These are phyloP conservation scores for Leptodactylus fuscus DNA, from an alignment of 2,113 vertebrate genomes.

Conservation along the genomic window DNA sequence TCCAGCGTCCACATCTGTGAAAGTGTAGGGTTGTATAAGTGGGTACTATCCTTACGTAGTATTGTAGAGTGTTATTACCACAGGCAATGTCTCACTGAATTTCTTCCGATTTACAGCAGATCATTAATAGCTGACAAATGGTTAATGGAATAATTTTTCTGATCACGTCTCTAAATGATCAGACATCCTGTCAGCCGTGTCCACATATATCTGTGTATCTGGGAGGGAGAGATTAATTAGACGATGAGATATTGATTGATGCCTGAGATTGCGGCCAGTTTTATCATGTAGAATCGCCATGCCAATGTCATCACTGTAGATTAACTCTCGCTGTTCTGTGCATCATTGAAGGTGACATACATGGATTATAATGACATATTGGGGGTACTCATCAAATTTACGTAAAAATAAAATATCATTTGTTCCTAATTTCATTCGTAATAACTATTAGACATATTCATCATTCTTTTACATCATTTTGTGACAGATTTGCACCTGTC, in stretches of 20 bases:
- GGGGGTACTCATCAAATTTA: too few relatives aligned
- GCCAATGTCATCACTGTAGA: background rate
- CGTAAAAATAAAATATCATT: too few relatives aligned
- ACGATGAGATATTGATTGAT: background rate
- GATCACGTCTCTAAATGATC: slow-evolving; percentile 1
- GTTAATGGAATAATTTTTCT: slow-evolving; percentile 15
- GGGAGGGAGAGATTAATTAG: slow-evolving; percentile 12
- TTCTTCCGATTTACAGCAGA: background rate
- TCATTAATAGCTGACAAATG: background rate
- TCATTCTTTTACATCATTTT: too few relatives aligned
- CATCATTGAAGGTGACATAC: background rate
- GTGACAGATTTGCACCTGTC: too few relatives aligned
- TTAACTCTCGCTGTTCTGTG: background rate
- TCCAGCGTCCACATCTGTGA: background rate
- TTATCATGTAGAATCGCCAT: background rate
- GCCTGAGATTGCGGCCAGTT: background rate
- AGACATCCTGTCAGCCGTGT: background rate
- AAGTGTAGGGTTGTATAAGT: too few relatives aligned
- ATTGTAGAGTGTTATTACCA: background rate
- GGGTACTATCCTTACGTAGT: too few relatives aligned
- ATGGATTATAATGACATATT: too few relatives aligned
- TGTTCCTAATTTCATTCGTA: too few relatives aligned
- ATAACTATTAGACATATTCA: too few relatives aligned
- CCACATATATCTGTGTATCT: background rate
- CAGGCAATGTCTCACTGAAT: too few relatives aligned